Conservation (phyloP, 2,113 vertebrate genomes). For the Hypocryptadius cinnamomeus region DNA sequence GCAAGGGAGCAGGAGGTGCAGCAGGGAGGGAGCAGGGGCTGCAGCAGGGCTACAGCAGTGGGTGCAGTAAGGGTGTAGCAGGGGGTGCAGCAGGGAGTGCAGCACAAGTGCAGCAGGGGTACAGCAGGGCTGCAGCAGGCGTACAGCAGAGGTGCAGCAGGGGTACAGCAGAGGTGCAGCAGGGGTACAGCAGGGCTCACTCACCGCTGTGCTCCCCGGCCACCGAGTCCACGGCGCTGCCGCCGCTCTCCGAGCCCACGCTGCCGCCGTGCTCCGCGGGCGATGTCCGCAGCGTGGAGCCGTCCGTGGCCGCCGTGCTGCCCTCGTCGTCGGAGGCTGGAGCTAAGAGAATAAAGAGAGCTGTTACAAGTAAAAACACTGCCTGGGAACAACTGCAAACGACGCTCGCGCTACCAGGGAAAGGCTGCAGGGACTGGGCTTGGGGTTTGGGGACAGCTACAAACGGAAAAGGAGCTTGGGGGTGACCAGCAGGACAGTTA, state of each 20-base stretch:
- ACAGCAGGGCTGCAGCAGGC: not conserved
- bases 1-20: no score
- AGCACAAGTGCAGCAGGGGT: not conserved
- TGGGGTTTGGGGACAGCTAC: not conserved
- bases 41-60: not conserved
- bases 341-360: conserved; percentile 95
- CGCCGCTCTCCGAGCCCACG: conserved; percentile 96
- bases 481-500: not conserved
- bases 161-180: not conserved
- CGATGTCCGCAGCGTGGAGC: conserved; percentile 94
- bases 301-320: conserved; percentile 96
- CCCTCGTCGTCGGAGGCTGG: conserved; percentile 98
- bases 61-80: not conserved
- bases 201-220: conserved; percentile 97
- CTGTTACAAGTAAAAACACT: conserved; percentile 92
- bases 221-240: conserved; percentile 94
- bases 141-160: not conserved
- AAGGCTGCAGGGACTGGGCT: not conserved
- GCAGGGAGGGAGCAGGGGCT: no score
- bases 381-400: conserved; percentile 31
- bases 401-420: not conserved
- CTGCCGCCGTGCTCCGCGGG: conserved; percentile 97
- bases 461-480: not conserved
- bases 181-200: not conserved
- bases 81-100: no score